Percentiles rank a stretch among this genome's conserved stretches.
Conservation (phyloP, 2,113 vertebrate species). For the Motacilla alba region DNA sequence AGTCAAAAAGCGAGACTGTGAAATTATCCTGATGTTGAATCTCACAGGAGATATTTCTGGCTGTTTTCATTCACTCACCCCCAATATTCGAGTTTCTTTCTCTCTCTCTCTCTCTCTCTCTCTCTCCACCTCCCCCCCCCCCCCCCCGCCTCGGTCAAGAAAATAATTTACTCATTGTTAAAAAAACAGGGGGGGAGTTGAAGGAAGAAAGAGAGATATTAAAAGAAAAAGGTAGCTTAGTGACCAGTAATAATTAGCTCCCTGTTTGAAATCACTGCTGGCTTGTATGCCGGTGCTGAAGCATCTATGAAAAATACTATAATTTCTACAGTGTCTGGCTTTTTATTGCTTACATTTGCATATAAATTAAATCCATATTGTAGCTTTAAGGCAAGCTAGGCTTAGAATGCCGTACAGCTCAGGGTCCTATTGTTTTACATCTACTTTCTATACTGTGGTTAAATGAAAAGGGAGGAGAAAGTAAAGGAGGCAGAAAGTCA, state of each 20-base stretch:
- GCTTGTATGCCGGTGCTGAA: conserved; percentile 58
- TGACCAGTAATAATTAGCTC: conserved; percentile 77
- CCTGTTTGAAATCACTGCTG: conserved; percentile 67
- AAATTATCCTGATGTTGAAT: conserved; percentile 80
- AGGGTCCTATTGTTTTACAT: conserved; percentile 91
- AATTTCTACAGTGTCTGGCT: conserved; percentile 91
- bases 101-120: background rate
- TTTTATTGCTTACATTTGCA: conserved; percentile 98
- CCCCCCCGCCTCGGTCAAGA: background rate
- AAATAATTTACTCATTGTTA: conserved; percentile 72
- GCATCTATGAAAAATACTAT: conserved; percentile 78
- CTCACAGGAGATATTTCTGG: conserved; percentile 73
- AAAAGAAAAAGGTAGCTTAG: conserved; percentile 67
- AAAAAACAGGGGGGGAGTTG: background rate
- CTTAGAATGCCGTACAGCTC: conserved; percentile 84
- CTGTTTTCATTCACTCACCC: conserved; percentile 69
- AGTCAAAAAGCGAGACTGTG: conserved; percentile 79
- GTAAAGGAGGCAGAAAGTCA: conserved; percentile 75
- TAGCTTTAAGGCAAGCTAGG: conserved; percentile 92
- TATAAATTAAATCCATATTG: conserved; percentile 99
- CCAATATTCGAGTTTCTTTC: conserved; percentile 62
- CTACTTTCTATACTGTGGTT: conserved; percentile 78
- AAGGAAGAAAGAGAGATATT: conserved; percentile 47
- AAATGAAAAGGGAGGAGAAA: conserved; percentile 78
- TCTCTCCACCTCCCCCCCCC: rapidly evolving